Evolutionary conservation across 2,797 vertebrate species (phyloP).

Genomic region (Epinephelus malabaricus): DNA sequence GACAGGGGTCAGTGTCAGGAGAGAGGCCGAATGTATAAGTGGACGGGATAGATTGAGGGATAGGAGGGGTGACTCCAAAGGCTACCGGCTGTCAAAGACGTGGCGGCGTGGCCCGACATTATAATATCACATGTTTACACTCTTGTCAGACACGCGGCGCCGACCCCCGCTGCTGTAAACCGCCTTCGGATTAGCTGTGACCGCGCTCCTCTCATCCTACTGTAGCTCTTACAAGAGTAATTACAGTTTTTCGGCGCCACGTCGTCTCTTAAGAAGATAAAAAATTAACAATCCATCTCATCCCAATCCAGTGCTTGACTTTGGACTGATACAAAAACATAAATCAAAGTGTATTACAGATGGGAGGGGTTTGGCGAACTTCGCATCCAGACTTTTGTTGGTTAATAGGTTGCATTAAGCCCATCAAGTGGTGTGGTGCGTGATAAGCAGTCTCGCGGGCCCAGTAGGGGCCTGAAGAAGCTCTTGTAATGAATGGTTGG

Average conservation of each 20-base stretch:
- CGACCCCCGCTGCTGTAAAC: neutral
- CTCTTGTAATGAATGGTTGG: constrained; percentile 91
- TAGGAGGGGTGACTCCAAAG: constrained; percentile 55
- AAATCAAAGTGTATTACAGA: constrained; percentile 73
- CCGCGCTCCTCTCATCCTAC: constrained; percentile 23
- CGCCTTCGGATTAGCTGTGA: constrained; percentile 48
- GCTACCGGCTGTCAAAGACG: constrained; percentile 51
- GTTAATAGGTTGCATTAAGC: constrained; percentile 93
- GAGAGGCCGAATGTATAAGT: constrained; percentile 64
- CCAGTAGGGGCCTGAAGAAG: constrained; percentile 86
- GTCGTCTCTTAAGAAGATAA: constrained; percentile 64
- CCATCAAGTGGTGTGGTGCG: constrained; percentile 86
- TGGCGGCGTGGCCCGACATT: constrained; percentile 27
- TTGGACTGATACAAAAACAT: constrained; percentile 69
- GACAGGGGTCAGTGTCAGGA: constrained; percentile 68
- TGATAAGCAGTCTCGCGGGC: constrained; percentile 86
- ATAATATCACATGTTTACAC: constrained; percentile 42
- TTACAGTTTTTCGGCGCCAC: constrained; percentile 57
- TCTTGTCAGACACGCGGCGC: constrained; percentile 10
- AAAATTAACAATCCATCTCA: constrained; percentile 54
- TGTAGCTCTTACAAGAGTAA: constrained; percentile 62
- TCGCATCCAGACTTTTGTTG: constrained; percentile 85
- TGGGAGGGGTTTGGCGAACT: constrained; percentile 67
- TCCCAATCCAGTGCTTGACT: constrained; percentile 68
- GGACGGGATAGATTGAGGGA: constrained; percentile 55